Evolutionary conservation across 2,888 invertebrate species (phyloP), one percentile per base, ranked within the genome.

Genomic region (Caenorhabditis sp.): DNA sequence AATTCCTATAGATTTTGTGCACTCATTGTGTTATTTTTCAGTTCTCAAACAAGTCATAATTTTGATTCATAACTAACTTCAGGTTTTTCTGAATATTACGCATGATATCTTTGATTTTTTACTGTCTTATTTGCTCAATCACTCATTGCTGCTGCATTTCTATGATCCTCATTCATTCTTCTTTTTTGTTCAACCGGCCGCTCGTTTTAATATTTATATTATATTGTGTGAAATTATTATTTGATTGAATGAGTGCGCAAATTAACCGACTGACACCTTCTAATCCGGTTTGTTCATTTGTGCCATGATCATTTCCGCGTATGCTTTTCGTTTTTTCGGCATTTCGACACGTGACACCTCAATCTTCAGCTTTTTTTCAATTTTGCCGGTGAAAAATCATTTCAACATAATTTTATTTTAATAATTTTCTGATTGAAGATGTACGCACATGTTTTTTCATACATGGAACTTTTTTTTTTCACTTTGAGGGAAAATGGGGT

Each of bases 291-390:
- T 43, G 17, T 43, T 36, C n/a, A 36, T 36, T 5, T 10, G 10
- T 36, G 5, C 10, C 36, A 36, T 36, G 36, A 36, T 36, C 20
- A 26, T 64, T 27, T 31, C 23, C 58, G 59, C 38, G 57, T 56
- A 60, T 57, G 57, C 31, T 53, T 59, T 26, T 50, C 50, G 20
- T 63, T 4, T 38, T 53, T 23, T n/a, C 20, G 4, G 50, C 43
- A 61, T 52, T 20, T 38, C 4, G 17, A n/a, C 7, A 12, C 23
- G 27, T 58, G 52, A 31, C 27, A 23, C 25, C 20, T 21, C 52
- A 27, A 21, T 17, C 50, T 63, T 38, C 38, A 38, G 38, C n/a
- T n/a, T 38, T 57, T 36, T 59, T 59, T 21, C 36, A n/a, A 5
- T 36, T 57, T 57, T 27, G 23, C 57, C 27, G 4, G n/a, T n/a